phyloP scores from a whole-genome alignment of 2,113 vertebrate genomes.

The Perca schrenkii region DNA sequence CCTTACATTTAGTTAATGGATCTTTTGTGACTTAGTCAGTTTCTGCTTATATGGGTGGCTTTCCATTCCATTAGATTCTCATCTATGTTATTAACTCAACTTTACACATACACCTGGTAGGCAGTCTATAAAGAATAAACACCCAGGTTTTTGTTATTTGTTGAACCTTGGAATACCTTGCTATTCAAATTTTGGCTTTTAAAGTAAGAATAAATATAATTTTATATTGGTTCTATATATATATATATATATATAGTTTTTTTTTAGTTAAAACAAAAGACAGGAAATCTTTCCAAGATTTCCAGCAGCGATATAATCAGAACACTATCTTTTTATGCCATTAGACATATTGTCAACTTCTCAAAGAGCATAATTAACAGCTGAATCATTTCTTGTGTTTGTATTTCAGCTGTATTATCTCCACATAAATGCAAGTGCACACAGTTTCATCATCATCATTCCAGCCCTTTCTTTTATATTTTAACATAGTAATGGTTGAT shows the following conservation, averaged over 20 bases:
- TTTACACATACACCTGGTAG: neutral
- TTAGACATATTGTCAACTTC: slow-evolving; percentile 8
- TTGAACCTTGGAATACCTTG: neutral
- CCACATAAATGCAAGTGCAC: neutral
- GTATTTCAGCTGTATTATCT: slow-evolving; percentile 15
- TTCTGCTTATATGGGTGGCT: neutral
- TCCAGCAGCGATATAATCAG: slow-evolving; percentile 10
- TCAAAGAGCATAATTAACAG: slow-evolving; percentile 28
- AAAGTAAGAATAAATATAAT: slow-evolving; percentile 5
- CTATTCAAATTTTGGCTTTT: slow-evolving; percentile 15
- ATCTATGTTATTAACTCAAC: neutral
- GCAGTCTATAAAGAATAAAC: neutral
- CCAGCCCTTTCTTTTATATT: neutral
- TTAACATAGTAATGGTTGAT: neutral
- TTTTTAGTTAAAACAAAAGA: slow-evolving; percentile 14
- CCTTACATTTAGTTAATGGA: neutral
- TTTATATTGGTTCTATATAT: slow-evolving; percentile 13
- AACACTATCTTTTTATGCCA: slow-evolving; percentile 10
- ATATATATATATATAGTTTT: neutral
- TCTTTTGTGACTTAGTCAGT: neutral
- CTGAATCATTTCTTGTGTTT: slow-evolving; percentile 1
- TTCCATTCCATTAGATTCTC: slow-evolving; percentile 4
- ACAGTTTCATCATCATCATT: slow-evolving; percentile 6
- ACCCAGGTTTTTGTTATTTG: neutral
- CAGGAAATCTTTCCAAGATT: neutral